Evolutionary conservation across 2,797 vertebrate species (phyloP).

Genomic region (Phoebastria nigripes): DNA sequence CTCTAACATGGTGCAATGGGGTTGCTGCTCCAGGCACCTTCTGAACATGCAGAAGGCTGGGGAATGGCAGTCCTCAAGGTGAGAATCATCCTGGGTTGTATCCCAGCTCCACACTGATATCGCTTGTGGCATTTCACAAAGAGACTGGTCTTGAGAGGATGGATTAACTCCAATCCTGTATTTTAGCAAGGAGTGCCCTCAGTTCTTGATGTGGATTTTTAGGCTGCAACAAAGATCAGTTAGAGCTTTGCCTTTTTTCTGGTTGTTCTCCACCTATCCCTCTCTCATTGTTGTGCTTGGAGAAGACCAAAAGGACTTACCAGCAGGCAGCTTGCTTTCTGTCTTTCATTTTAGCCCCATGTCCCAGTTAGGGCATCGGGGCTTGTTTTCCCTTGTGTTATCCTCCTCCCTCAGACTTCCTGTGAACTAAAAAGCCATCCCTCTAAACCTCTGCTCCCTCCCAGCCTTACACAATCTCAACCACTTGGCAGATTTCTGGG

Average conservation of each 20-base stretch:
- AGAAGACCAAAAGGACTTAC: not conserved
- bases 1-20: accelerated
- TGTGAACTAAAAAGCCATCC: conserved; percentile 9
- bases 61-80: not conserved
- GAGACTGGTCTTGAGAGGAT: not conserved
- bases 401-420: conserved; percentile 19
- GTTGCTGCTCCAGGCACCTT: not conserved
- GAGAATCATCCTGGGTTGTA: not conserved
- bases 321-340: conserved; percentile 16
- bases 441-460: conserved; percentile 46
- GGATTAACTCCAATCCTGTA: not conserved
- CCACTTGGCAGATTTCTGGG: conserved; percentile 62
- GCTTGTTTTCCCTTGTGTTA: conserved; percentile 3
- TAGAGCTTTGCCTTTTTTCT: not conserved
- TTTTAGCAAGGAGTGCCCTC: not conserved
- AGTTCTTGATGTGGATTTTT: not conserved
- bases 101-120: not conserved
- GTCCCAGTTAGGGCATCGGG: not conserved
- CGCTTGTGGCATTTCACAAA: not conserved
- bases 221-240: not conserved
- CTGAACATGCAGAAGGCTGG: not conserved
- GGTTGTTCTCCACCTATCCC: not conserved
- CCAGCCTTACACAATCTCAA: conserved; percentile 60
- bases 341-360: not conserved
- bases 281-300: not conserved